Base-by-base conservation (phyloP, 2,113 vertebrate species). In the Lycaon pictus region DNA sequence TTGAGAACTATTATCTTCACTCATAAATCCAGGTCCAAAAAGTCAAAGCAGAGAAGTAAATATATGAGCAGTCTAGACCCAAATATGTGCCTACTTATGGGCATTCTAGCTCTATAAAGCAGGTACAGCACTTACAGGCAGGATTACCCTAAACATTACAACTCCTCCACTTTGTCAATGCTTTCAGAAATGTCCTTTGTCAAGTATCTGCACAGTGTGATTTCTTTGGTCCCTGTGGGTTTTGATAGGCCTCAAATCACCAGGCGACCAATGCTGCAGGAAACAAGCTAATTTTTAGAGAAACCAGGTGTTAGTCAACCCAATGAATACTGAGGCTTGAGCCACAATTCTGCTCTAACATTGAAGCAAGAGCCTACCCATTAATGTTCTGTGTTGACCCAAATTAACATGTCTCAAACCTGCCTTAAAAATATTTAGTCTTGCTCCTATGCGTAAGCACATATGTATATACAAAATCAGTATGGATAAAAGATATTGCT, bases 201-300 rank as follows among this genome's bases (percentile, higher is more conserved):
- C 71, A 27, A 11, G n/a, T 79, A 32, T 51, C 84, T 58, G 27
- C 10, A 15, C 27, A 80, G 51, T 93, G 20, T 84, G 60, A 77
- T 25, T 79, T 89, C 85, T 67, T 82, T 91, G 79, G 86, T 93
- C 72, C 48, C 74, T 27, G 8, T 91, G 37, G 16, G 92, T 97
- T 96, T 98, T 96, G 97, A 43, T 97, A 82, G 27, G 62, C 53
- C 88, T 89, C 16, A 48, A 43, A 80, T 90, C 97, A 98, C 88
- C 25, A 0, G 93, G 92, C 93, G 85, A 85, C 32, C 77, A 96
- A 29, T 0, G 1, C 0, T 37, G 29, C 11, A 83, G 48, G 53
- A 22, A 53, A 16, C 37, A 97, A 83, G 63, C 56, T 92, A 74
- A 97, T 25, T 10, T 97, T 90, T 72, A 97, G 93, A 96, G 96